A percentile compares a stretch with the other conserved stretches of the same genome.
Evolutionary conservation across 2,888 invertebrate species (phyloP).

Genomic region (Stenotaenia linearis): DNA sequence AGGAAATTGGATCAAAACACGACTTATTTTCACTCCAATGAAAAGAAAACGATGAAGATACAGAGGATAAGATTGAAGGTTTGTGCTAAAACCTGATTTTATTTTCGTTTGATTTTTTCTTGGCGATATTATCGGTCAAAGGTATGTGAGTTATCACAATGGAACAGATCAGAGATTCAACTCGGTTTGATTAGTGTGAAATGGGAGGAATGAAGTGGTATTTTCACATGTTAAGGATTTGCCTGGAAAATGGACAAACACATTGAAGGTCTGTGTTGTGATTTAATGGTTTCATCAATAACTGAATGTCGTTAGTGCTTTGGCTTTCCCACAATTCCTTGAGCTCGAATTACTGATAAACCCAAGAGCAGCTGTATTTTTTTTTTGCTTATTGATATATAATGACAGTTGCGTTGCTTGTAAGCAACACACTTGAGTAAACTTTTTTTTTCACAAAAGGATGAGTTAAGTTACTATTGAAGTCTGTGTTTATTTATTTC

Average conservation of each 20-base stretch:
- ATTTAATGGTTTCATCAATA: not conserved
- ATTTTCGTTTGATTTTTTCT: too few relatives aligned
- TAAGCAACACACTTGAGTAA: not conserved
- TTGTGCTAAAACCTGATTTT: not conserved
- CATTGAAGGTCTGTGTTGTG: not conserved
- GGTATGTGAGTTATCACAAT: not conserved
- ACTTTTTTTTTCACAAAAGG: not conserved
- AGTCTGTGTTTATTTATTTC: not conserved
- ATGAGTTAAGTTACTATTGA: not conserved
- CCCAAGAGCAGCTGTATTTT: not conserved
- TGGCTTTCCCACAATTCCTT: not conserved
- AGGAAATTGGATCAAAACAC: not conserved
- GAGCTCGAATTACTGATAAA: not conserved
- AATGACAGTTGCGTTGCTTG: not conserved
- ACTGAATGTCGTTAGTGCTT: not conserved
- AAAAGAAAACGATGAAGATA: not conserved
- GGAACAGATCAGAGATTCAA: not conserved
- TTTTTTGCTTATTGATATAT: not conserved
- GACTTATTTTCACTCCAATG: not conserved
- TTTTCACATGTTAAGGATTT: not conserved
- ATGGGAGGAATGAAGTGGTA: not conserved
- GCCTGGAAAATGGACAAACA: not conserved
- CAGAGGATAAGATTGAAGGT: not conserved
- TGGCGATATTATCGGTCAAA: constrained; percentile 1
- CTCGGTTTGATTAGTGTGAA: not conserved